Evolutionary conservation across 2,888 invertebrate species (phyloP), one percentile per base, ranked within the genome.

Genomic region (Lymantria monacha): DNA sequence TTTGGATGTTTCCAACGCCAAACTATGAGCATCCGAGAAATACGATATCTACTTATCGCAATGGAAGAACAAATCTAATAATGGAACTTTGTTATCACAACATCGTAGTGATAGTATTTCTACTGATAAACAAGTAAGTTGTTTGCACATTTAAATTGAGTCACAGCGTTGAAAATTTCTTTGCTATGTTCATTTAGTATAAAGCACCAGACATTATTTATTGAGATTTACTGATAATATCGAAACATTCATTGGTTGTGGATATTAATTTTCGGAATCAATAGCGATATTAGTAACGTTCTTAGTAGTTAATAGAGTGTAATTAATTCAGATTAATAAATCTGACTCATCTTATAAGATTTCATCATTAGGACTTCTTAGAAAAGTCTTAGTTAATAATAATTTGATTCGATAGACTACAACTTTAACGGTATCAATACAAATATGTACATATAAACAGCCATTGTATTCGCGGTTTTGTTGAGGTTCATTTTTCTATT

Each of bases 11-110:
- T 22, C 22, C 22, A 22, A 22, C 22, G 63, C 61, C 63, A 70
- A n/a, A 69, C 68, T 67, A 63, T 48, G 44, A 40, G 41, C 44
- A 13, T 48, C 41, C 15, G 45, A 61, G 51, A 51, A 48, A 61
- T 48, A 37, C 37, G 38, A 53, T 48, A 47, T 42, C 48, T 8
- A 2, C 44, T 42, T 5, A 22, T 22, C 22, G 22, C 22, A 22
- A 22, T n/a, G n/a, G n/a, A 48, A 59, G 42, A 44, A 15, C 41
- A 61, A 33, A 33, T 22, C 22, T 2, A 22, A 22, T 22, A 5
- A 5, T 44, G 48, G 30, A 53, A 55, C 55, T 55, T 55, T 53
- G 55, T 59, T 63, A 59, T 65, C 59, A 56, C 45, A 43, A 46
- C 61, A 67, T 69, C 63, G 8, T 11, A n/a, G 3, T 9, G 22